phyloP scores from a whole-genome alignment of 2,888 invertebrate genomes.

The Synergus umbraculus region DNA sequence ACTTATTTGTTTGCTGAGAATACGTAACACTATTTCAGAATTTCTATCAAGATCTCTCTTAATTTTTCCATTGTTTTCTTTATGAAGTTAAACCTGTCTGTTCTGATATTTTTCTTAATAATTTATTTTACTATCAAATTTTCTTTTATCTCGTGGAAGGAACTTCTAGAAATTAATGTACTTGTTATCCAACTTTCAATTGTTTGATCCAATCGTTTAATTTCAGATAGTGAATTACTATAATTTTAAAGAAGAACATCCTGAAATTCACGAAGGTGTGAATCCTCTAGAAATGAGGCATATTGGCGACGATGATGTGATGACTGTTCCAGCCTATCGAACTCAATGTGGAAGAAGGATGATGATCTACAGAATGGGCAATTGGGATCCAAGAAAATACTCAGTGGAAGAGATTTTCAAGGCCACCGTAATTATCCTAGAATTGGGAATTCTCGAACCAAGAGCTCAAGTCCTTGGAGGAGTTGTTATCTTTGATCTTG shows the following conservation, averaged over 20 bases:
- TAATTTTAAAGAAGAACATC: conserved; percentile 86
- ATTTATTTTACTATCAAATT: no score
- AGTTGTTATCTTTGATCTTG: conserved; percentile 86
- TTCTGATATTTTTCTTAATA: no score
- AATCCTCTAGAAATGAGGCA: conserved; percentile 82
- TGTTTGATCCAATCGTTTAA: conserved; percentile 10
- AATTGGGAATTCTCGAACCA: conserved; percentile 87
- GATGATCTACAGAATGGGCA: conserved; percentile 85
- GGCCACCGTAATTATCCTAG: conserved; percentile 84
- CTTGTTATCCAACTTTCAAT: neutral
- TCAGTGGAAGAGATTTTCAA: conserved; percentile 85
- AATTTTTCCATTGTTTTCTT: conserved; percentile 30
- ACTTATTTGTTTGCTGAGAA: conserved; percentile 17
- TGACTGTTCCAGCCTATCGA: conserved; percentile 87
- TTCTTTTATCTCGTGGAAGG: neutral
- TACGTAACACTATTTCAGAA: conserved; percentile 4
- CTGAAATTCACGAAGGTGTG: conserved; percentile 83
- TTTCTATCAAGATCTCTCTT: conserved; percentile 17
- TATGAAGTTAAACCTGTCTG: neutral
- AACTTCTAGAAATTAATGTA: neutral
- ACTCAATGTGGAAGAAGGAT: conserved; percentile 87
- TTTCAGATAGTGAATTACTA: conserved; percentile 87
- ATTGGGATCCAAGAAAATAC: conserved; percentile 86
- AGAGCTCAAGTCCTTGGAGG: conserved; percentile 88
- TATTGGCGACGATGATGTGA: conserved; percentile 84